These are phyloP conservation scores for Anas platyrhynchos DNA, from an alignment of 2,113 vertebrate genomes.

Conservation along the genomic window DNA sequence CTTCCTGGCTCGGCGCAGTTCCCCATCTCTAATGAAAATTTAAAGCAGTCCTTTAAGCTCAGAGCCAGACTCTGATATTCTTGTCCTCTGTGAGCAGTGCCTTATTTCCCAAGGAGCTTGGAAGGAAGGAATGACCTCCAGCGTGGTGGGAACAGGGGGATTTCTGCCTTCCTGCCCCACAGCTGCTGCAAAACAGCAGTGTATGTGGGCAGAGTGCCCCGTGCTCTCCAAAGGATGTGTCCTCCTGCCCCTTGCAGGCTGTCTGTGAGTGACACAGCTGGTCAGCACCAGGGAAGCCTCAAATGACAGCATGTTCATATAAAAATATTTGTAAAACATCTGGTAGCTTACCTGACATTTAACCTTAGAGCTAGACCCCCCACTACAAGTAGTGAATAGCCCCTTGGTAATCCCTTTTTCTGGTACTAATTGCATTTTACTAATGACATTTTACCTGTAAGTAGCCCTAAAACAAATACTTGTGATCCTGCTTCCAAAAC, in stretches of 20 bases:
- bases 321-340: not conserved
- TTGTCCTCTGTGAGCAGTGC: not conserved
- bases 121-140: not conserved
- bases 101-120: not conserved
- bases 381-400: not conserved
- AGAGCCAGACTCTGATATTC: not conserved
- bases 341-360: not conserved
- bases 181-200: not conserved
- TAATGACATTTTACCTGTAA: not conserved
- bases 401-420: not conserved
- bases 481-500: not conserved
- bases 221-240: too few relatives aligned
- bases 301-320: too few relatives aligned
- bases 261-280: too few relatives aligned
- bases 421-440: not conserved
- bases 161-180: not conserved
- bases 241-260: too few relatives aligned
- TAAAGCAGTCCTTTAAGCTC: not conserved
- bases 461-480: not conserved
- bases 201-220: too few relatives aligned
- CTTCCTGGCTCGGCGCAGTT: not conserved
- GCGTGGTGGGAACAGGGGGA: not conserved
- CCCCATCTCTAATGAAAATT: not conserved
- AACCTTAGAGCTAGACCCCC: not conserved
- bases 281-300: not conserved